These are phyloP conservation scores for Castor canadensis DNA, from an alignment of 2,113 vertebrate species.

Conservation along the genomic window DNA sequence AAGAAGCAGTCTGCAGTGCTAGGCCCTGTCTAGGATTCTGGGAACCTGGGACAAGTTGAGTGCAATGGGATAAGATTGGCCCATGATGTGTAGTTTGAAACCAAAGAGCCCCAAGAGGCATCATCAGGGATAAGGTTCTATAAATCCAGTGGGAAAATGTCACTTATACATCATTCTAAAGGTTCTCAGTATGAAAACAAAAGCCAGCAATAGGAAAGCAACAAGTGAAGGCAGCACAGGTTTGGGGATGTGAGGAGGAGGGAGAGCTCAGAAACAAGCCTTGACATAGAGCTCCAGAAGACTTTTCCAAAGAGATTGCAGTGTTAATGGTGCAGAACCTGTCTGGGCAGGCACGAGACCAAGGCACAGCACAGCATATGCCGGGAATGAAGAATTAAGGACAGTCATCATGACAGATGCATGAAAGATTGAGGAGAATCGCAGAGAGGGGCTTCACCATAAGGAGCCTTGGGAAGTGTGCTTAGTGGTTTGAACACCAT, in stretches of 20 bases:
- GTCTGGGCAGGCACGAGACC: neutral
- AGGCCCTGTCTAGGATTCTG: neutral
- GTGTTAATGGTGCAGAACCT: neutral
- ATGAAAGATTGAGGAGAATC: neutral
- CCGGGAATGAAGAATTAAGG: neutral
- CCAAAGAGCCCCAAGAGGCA: neutral
- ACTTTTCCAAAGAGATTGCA: neutral
- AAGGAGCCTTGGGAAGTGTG: neutral
- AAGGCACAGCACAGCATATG: neutral
- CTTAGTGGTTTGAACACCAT: neutral
- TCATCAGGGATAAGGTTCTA: neutral
- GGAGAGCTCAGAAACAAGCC: neutral
- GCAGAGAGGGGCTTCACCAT: rapidly evolving
- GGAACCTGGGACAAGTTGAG: neutral
- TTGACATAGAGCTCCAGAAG: neutral
- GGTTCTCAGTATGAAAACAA: neutral
- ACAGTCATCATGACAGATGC: neutral
- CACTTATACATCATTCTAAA: neutral
- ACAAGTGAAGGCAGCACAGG: neutral
- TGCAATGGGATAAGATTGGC: neutral
- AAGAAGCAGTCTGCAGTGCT: neutral
- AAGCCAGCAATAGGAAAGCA: neutral
- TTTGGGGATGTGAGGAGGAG: neutral
- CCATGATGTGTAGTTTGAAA: neutral
- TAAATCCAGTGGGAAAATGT: neutral